Evolutionary conservation across 2,113 vertebrate species (phyloP), one percentile per base, ranked within the genome.

Genomic region (Lepisosteus oculatus): DNA sequence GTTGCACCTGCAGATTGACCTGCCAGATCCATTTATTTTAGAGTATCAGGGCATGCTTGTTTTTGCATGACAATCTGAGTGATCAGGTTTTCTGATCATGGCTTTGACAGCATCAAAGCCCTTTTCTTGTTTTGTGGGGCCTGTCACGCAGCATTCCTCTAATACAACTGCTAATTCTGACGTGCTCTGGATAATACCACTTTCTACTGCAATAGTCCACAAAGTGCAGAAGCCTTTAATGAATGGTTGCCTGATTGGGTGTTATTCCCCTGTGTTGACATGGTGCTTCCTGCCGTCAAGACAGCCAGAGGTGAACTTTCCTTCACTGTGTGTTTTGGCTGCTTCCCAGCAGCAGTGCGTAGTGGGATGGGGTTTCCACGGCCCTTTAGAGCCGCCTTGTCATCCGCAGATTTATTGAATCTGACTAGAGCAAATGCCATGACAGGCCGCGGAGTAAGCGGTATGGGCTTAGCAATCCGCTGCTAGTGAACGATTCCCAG

Each of bases 261-360:
- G 55, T 42, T 14, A 41, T 43, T 45, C 41, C 68, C 55, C 13
- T 12, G 57, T 61, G 68, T 44, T 70, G 68, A 70, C 68, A 70
- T 8, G 42, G 56, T 45, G 29, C 41, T 43, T 70, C 68, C 55
- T 70, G 68, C 68, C 61, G 68, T 70, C 68, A 70, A 57, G 55
- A 59, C 15, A 8, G 3, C 29, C 3, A 44, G 68, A 59, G 43
- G 68, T 61, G 68, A 70, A 70, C 68, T 70, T 70, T 70, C 42
- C 57, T 42, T n/a, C 56, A 43, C 8, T 71, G 69, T 70, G 69
- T 70, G 41, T 70, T 45, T 61, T 70, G 69, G 69, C 69, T 15
- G 56, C 61, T 51, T 70, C 57, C 69, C 69, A 70, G 69, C 13
- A 51, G 9, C 45, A 54, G 6, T 63, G 57, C 44, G 43, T 15